Percentiles rank a stretch among this genome's conserved stretches.
phyloP scores from a whole-genome alignment of 2,113 vertebrate genomes.

The Tupaia tana region DNA sequence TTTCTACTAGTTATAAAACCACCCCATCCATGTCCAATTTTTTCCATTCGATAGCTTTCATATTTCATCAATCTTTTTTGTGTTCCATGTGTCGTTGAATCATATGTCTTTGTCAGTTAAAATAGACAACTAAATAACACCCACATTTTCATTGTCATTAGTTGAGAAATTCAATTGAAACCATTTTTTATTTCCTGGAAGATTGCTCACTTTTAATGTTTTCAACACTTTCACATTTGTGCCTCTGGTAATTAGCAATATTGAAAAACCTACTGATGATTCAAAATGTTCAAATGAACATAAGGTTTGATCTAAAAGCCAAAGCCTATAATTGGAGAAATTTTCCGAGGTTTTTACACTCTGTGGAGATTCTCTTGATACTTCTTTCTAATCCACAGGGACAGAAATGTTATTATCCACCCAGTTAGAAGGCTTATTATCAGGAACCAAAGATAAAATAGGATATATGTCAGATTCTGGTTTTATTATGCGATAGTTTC shows the following conservation, averaged over 20 bases:
- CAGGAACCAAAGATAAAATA: neutral
- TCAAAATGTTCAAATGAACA: conserved; percentile 38
- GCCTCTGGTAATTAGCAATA: neutral
- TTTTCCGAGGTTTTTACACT: neutral
- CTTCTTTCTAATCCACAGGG: neutral
- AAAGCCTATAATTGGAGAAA: conserved; percentile 58
- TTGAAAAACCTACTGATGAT: conserved; percentile 55
- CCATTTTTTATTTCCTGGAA: conserved; percentile 57
- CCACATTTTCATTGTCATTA: conserved; percentile 51
- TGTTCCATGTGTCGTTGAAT: conserved; percentile 28
- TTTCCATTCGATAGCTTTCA: conserved; percentile 28
- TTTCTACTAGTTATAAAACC: conserved; percentile 59
- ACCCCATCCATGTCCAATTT: neutral
- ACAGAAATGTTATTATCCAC: neutral
- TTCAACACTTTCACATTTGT: neutral
- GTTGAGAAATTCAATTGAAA: conserved; percentile 24
- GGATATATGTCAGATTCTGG: neutral
- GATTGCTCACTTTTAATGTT: conserved; percentile 58
- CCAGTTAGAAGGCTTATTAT: neutral
- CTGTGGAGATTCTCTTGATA: neutral
- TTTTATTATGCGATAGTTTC: neutral
- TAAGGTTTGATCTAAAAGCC: conserved; percentile 10
- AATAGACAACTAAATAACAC: conserved; percentile 47
- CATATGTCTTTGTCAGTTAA: conserved; percentile 55
- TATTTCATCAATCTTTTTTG: conserved; percentile 54